phyloP scores from a whole-genome alignment of 2,113 vertebrate genomes.

The Myanophis thanlyinensis region DNA sequence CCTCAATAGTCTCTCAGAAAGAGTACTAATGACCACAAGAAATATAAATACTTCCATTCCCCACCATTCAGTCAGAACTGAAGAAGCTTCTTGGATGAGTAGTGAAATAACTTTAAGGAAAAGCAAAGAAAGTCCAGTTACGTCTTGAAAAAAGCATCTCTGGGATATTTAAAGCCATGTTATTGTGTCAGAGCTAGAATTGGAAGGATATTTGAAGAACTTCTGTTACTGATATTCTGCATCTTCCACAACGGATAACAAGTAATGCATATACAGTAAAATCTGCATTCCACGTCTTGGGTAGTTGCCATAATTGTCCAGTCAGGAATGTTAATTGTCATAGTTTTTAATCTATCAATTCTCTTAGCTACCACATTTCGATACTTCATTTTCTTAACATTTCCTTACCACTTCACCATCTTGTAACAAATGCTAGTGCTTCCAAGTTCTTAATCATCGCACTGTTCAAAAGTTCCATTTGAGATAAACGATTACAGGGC shows the following conservation, averaged over 20 bases:
- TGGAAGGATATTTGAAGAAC: neutral
- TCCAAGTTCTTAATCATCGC: neutral
- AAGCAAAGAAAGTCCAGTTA: too few relatives aligned
- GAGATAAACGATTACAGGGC: neutral
- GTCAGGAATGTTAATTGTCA: neutral
- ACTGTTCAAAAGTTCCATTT: conserved; percentile 3
- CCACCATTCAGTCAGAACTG: too few relatives aligned
- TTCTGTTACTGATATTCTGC: neutral
- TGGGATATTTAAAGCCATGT: neutral
- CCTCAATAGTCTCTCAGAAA: too few relatives aligned
- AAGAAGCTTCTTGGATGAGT: too few relatives aligned
- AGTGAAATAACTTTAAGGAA: too few relatives aligned
- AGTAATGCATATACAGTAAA: neutral
- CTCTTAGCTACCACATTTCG: neutral
- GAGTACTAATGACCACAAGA: too few relatives aligned
- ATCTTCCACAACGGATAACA: neutral
- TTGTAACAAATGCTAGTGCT: neutral
- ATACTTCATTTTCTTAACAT: neutral
- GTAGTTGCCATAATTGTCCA: neutral
- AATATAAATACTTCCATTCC: too few relatives aligned
- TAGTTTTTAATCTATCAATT: neutral
- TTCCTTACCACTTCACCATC: neutral
- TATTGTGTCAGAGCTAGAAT: neutral
- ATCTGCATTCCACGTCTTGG: neutral
- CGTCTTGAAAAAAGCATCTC: too few relatives aligned